phyloP scores from a whole-genome alignment of 2,113 vertebrate genomes.

The Mobula hypostoma region DNA sequence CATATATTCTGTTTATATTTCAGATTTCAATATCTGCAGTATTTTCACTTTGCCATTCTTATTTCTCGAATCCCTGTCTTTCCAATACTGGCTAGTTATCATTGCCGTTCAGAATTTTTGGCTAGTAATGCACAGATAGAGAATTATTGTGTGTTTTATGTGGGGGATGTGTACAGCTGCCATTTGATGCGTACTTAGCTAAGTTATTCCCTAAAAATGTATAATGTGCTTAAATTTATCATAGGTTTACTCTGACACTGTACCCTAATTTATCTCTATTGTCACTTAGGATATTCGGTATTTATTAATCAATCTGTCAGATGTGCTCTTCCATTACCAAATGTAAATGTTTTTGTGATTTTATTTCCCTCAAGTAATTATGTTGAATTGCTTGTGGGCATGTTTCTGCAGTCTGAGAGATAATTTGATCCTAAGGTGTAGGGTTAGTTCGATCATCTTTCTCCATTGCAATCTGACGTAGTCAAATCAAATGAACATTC shows the following conservation, averaged over 20 bases:
- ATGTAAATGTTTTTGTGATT: background rate
- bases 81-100: background rate
- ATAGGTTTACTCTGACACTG: background rate
- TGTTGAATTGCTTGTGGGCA: background rate
- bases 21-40: too few species aligned
- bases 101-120: background rate
- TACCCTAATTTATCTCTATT: background rate
- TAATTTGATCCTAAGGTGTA: background rate
- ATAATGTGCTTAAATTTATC: background rate
- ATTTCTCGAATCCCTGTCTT: background rate
- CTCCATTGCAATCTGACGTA: background rate
- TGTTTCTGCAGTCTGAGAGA: background rate
- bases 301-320: background rate
- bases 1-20: too few species aligned
- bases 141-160: background rate
- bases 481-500: background rate
- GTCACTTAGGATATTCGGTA: background rate
- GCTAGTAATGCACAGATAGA: background rate
- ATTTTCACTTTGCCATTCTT: background rate
- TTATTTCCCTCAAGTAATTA: slow-evolving; percentile 22
- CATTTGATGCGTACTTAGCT: background rate
- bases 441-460: background rate
- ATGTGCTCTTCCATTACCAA: background rate
- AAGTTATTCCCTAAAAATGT: background rate
- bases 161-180: background rate